Conservation (phyloP, 2,888 invertebrate species). For the Panopea generosa region DNA sequence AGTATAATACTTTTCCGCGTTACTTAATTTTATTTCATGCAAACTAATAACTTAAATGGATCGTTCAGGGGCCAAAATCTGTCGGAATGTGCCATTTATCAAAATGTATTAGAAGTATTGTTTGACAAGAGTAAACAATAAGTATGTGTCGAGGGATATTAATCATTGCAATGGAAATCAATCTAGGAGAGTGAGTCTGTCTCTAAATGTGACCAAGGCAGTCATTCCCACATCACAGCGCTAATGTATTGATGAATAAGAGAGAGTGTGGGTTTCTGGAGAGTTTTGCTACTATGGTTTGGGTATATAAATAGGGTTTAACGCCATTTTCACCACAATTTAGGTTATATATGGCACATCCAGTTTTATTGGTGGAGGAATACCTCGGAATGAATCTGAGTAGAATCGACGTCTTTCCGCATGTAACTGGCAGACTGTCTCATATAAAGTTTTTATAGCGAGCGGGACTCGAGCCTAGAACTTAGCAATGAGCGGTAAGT, state of each 20-base stretch:
- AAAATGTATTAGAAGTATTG: conserved; percentile 57
- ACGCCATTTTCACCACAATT: no score
- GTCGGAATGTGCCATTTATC: conserved; percentile 54
- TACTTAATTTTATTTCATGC: conserved; percentile 50
- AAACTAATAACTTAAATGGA: conserved; percentile 59
- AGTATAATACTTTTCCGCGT: no score
- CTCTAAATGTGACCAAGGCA: conserved; percentile 4
- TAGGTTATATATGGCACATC: no score
- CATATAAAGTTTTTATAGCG: no score
- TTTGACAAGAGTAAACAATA: conserved; percentile 63
- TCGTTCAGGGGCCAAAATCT: conserved; percentile 42
- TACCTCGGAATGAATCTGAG: no score
- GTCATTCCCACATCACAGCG: background rate
- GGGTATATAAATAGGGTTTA: no score
- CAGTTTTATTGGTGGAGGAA: no score
- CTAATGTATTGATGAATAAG: conserved; percentile 37
- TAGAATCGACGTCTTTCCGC: no score
- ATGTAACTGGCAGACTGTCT: no score
- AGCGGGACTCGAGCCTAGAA: no score
- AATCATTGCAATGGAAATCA: conserved; percentile 44
- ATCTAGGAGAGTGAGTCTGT: conserved; percentile 38
- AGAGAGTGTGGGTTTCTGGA: conserved; percentile 6
- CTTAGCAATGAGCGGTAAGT: no score
- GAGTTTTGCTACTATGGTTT: no score
- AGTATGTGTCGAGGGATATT: conserved; percentile 43